These are phyloP conservation scores for Thyatira batis DNA, from an alignment of 2,888 invertebrate species.

Conservation along the genomic window DNA sequence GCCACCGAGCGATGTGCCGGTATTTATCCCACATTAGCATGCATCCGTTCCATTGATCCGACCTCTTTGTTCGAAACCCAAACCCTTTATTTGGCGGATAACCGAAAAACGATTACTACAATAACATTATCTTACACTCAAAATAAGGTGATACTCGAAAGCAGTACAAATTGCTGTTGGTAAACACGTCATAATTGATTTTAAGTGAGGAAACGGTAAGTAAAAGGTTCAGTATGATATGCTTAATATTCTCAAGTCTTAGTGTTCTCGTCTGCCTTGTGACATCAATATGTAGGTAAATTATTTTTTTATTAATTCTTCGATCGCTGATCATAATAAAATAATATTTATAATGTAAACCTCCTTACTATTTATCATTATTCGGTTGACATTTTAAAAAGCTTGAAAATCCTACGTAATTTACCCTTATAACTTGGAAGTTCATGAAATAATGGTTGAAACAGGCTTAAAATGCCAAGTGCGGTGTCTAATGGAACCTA, in stretches of 20 bases:
- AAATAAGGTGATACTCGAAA: constrained; percentile 16
- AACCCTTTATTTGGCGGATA: constrained; percentile 50
- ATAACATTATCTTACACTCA: constrained; percentile 34
- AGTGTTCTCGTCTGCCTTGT: no score
- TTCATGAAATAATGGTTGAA: constrained; percentile 32
- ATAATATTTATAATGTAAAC: no score
- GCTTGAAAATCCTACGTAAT: no score
- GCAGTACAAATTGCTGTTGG: constrained; percentile 2
- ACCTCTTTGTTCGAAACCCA: constrained; percentile 59
- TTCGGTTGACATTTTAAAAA: no score
- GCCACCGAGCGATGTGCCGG: constrained; percentile 55
- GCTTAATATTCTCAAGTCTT: not conserved
- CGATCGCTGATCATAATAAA: no score
- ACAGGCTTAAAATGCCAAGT: constrained; percentile 24
- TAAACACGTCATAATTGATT: constrained; percentile 4
- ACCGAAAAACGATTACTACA: constrained; percentile 38
- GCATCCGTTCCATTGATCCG: constrained; percentile 73
- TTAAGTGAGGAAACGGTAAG: constrained; percentile 9
- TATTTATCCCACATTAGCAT: constrained; percentile 76
- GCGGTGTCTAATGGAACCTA: constrained; percentile 31
- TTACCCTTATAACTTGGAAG: not conserved
- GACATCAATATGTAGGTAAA: not conserved
- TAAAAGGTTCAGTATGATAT: not conserved
- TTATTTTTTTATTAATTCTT: not conserved
- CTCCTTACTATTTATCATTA: no score